These are phyloP conservation scores for Sebastes taczanowskii DNA, from an alignment of 2,797 vertebrate genomes.

Conservation along the genomic window DNA sequence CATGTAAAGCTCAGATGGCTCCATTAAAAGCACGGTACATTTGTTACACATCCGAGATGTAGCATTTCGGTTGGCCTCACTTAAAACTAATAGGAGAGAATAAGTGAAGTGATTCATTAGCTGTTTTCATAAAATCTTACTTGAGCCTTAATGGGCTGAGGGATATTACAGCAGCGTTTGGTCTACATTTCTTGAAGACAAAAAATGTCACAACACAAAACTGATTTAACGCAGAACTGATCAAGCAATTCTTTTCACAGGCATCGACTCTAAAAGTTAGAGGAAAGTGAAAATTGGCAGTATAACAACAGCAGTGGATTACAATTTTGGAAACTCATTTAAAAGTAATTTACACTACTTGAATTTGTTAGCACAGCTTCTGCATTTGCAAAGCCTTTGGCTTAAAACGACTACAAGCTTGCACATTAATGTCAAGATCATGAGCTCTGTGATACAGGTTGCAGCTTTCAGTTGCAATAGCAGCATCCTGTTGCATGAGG, in stretches of 20 bases:
- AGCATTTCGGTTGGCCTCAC: slow-evolving; percentile 35
- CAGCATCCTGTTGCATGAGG: slow-evolving; percentile 13
- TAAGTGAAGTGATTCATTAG: slow-evolving; percentile 33
- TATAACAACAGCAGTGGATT: background rate
- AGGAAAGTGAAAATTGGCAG: background rate
- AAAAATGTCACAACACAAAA: slow-evolving; percentile 23
- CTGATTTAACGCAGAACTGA: background rate
- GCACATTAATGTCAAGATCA: slow-evolving; percentile 13
- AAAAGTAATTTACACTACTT: background rate
- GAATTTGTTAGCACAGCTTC: background rate
- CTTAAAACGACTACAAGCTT: slow-evolving; percentile 3
- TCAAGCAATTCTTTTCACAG: background rate
- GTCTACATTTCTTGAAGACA: background rate
- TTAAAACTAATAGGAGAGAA: slow-evolving; percentile 35
- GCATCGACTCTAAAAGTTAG: background rate
- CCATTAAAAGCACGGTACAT: slow-evolving; percentile 40
- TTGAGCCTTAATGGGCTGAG: slow-evolving; percentile 16
- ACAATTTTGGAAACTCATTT: background rate
- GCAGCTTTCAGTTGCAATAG: slow-evolving; percentile 6
- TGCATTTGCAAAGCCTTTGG: background rate
- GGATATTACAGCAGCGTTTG: background rate
- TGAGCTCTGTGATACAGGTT: background rate
- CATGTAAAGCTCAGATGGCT: slow-evolving; percentile 41
- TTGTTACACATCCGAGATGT: slow-evolving; percentile 31
- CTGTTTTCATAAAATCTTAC: slow-evolving; percentile 18